Percentiles rank a stretch among this genome's conserved stretches.
Evolutionary conservation across 2,888 invertebrate genomes (phyloP).

Genomic region (Autographa gamma): DNA sequence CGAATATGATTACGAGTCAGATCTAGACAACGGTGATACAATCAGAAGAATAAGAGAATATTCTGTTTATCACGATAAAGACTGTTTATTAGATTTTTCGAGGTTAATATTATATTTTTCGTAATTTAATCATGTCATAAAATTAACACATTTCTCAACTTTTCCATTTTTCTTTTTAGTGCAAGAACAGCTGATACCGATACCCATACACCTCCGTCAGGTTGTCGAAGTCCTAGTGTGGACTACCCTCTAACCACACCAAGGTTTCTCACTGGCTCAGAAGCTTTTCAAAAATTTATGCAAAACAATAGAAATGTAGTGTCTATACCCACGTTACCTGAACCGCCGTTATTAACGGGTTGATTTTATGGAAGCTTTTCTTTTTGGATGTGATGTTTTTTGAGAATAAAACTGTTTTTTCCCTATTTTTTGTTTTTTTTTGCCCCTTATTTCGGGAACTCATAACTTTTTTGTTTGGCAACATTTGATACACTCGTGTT

Average conservation of each 20-base stretch:
- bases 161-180: constrained; percentile 52
- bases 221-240: not conserved
- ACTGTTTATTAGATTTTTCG: constrained; percentile 78
- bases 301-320: constrained; percentile 66
- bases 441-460: constrained; percentile 24
- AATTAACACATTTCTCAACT: not conserved
- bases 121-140: not conserved
- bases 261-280: constrained; percentile 77
- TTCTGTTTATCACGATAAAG: constrained; percentile 82
- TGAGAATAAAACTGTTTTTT: constrained; percentile 50
- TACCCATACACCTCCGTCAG: constrained; percentile 3
- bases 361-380: constrained; percentile 59
- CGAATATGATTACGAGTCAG: constrained; percentile 75
- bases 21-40: constrained; percentile 76
- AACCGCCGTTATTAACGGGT: constrained; percentile 28
- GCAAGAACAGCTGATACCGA: constrained; percentile 54
- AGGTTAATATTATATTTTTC: constrained; percentile 41
- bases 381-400: constrained; percentile 54
- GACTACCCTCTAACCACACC: constrained; percentile 57
- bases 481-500: constrained; percentile 22
- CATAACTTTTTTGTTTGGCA: constrained; percentile 19
- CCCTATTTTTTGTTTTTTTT: not conserved
- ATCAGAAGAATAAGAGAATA: constrained; percentile 80
- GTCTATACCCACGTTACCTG: constrained; percentile 34
- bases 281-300: constrained; percentile 77